Base-by-base conservation (phyloP, 2,113 vertebrate genomes). In the Stegostoma tigrinum region DNA sequence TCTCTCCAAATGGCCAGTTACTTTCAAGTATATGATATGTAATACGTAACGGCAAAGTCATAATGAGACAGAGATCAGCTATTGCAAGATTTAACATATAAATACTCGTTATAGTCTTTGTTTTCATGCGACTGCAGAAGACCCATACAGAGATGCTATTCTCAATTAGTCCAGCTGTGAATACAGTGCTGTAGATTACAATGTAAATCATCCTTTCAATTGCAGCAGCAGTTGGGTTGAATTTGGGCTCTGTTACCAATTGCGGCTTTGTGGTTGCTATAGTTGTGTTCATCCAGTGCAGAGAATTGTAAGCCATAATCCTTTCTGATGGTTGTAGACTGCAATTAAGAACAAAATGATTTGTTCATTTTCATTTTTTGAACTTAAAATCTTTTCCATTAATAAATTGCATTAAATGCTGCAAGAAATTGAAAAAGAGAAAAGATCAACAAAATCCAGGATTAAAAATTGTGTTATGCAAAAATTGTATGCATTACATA, bases 41-140 rank as follows among this genome's bases (percentile, higher is more conserved):
- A 30, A 97, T 96, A 5, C 97, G 96, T 97, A 98, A 96, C 24
- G 97, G 97, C 38, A 98, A 96, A 85, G 98, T 96, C 75, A 98
- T 96, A 23, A 98, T 42, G 24, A 97, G 97, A 68, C 95, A 97
- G 45, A 98, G 96, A 96, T 98, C 97, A 19, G 98, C 97, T 12
- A 97, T 48, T 12, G 97, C 96, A 15, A 98, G 97, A 83, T 97
- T 96, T 70, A 94, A 67, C 91, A 94, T 68, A 23, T 94, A 94
- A 42, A 94, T 94, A 38, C 64, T 94, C 66, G 38, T 42, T 94
- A 68, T 94, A 19, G 91, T 94, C 38, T 68, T 94, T 66, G 91
- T 94, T 68, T 94, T 94, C 91, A 94, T 94, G 34, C 64, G 66
- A 45, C 64, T 42, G 34, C 91, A 93, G 90, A 93, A 93, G 61